Conservation (phyloP, 2,888 invertebrate species). For the Hemaris fuciformis region DNA sequence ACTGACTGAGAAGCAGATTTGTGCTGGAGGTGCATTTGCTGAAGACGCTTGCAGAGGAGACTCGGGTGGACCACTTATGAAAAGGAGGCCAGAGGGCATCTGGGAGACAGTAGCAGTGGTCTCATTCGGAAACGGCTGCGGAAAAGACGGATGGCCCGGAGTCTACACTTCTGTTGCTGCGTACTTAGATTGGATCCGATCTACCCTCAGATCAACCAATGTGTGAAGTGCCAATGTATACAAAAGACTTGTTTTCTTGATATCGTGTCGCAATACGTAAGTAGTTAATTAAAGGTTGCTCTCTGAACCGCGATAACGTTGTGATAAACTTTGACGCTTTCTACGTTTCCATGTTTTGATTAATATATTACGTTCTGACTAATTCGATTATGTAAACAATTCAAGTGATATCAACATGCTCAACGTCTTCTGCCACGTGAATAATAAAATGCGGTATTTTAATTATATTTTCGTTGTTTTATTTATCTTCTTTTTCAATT, state of each 20-base stretch:
- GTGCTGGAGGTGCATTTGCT: slow-evolving; percentile 85
- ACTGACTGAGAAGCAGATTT: slow-evolving; percentile 82
- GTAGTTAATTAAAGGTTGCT: not conserved
- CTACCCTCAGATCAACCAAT: slow-evolving; percentile 53
- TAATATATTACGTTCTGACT: not conserved
- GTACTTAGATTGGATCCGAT: slow-evolving; percentile 84
- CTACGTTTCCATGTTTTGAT: not conserved
- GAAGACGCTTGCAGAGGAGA: slow-evolving; percentile 89
- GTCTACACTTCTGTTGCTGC: slow-evolving; percentile 84
- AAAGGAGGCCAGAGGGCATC: slow-evolving; percentile 62
- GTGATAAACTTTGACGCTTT: slow-evolving; percentile 10
- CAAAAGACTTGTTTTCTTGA: not conserved
- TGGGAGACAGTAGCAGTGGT: slow-evolving; percentile 85
- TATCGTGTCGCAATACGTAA: not conserved
- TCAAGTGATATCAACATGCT: not conserved
- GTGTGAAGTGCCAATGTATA: slow-evolving; percentile 28
- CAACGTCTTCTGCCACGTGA: not conserved
- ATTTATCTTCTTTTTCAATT: not conserved
- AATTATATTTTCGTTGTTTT: not conserved
- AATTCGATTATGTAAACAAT: not conserved
- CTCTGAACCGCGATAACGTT: slow-evolving; percentile 5
- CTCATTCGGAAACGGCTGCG: slow-evolving; percentile 86
- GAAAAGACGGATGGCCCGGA: slow-evolving; percentile 84
- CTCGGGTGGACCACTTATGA: slow-evolving; percentile 90
- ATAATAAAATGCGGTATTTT: not conserved